Evolutionary conservation across 2,888 invertebrate species (phyloP).

Genomic region (Arctia plantaginis): DNA sequence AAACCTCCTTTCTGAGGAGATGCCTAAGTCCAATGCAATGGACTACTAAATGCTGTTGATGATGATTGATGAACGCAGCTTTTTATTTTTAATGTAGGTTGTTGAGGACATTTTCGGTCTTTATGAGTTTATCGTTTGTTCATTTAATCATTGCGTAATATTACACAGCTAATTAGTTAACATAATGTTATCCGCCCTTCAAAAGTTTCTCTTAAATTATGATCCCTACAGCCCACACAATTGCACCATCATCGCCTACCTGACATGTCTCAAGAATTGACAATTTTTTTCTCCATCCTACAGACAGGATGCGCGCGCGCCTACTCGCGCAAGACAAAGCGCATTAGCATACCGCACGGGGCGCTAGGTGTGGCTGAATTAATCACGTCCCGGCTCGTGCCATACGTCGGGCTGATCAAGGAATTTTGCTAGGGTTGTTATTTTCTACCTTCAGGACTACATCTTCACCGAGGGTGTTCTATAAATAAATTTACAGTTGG

Average conservation of each 20-base stretch:
- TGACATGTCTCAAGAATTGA: conserved; percentile 72
- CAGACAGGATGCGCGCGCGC: conserved; percentile 78
- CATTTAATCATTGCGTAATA: background rate
- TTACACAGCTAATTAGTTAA: conserved; percentile 17
- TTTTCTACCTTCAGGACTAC: conserved; percentile 28
- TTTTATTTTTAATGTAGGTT: no score
- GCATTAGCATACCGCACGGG: conserved; percentile 71
- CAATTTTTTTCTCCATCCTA: conserved; percentile 69
- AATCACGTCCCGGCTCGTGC: conserved; percentile 74
- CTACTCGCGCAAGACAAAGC: conserved; percentile 78
- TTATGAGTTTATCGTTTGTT: background rate
- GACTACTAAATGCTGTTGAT: no score
- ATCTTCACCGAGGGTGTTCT: conserved; percentile 15
- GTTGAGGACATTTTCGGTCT: background rate
- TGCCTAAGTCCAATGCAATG: no score
- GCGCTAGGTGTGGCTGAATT: conserved; percentile 74
- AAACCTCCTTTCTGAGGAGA: no score
- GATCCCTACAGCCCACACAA: conserved; percentile 48
- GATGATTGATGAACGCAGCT: no score
- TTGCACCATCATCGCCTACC: conserved; percentile 60
- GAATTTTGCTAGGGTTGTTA: conserved; percentile 44
- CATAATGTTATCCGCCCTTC: conserved; percentile 19
- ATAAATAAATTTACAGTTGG: background rate
- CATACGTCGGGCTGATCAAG: conserved; percentile 57
- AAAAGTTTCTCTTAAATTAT: conserved; percentile 37